Evolutionary conservation across 1,140 invertebrate species (phyloP), one percentile per base, ranked within the genome.

Genomic region (Drosophila sp.): DNA sequence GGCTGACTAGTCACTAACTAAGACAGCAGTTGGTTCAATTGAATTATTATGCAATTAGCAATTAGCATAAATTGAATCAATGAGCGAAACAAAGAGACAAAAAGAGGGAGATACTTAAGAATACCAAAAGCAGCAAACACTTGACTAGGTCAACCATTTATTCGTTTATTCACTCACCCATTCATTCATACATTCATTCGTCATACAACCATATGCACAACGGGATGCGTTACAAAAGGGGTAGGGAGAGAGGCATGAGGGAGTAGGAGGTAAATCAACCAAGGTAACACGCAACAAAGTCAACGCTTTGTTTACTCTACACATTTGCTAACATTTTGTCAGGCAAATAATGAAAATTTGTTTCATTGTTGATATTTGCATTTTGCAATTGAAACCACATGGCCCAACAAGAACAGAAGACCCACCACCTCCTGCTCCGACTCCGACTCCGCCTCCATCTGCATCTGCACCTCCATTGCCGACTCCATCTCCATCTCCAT

Each of bases 1-100:
- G 40, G 40, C 73, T 73, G 57, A 69, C 46, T 76, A 40, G 53
- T 41, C 32, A 58, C 46, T 58, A 58, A 66, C 53, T 65, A 66
- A 57, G 69, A 51, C 43, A 18, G 38, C 32, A 32, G 62, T 70
- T 59, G 64, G 58, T 59, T 66, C 69, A 76, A 80, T 75, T 89
- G 83, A 87, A 76, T 75, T 89, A 89, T 89, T 89, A 89, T 83
- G 84, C 83, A 89, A 89, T 89, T 87, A 82, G 82, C 83, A 86
- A 87, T 82, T 89, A 89, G 84, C 84, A 83, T 89, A 87, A 89
- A 87, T 87, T 87, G 83, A 89, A 87, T 70, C 65, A 78, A 63
- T 76, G 54, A 27, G 16, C 8, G 41, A 38, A 18, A 21, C 32
- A 38, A 11, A 38, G n/a, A 38, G 36, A 38, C n/a, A 36, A 41